Evolutionary conservation across 1,140 invertebrate genomes (phyloP).

Genomic region (Lepidurus apus): DNA sequence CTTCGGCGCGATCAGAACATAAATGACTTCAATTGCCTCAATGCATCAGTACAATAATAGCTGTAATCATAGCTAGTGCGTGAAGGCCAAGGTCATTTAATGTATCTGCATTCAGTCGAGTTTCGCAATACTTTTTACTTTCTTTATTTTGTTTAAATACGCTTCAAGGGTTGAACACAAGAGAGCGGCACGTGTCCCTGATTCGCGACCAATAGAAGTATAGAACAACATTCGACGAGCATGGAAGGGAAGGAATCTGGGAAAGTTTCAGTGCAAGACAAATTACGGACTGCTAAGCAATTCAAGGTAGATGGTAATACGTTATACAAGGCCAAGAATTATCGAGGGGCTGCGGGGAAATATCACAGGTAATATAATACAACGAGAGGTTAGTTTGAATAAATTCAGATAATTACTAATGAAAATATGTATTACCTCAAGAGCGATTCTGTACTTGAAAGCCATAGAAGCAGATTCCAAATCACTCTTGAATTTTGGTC

Average conservation of each 20-base stretch:
- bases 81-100: no score
- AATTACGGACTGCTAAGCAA: neutral
- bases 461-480: conserved; percentile 26
- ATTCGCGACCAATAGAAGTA: neutral
- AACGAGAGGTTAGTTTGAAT: neutral
- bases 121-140: no score
- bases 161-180: neutral
- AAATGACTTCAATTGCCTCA: no score
- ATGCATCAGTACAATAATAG: no score
- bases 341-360: conserved; percentile 16
- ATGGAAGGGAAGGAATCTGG: neutral
- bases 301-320: conserved; percentile 24
- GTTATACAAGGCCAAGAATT: conserved; percentile 23
- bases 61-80: no score
- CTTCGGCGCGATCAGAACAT: no score
- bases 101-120: no score
- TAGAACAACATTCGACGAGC: neutral
- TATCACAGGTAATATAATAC: conserved; percentile 27
- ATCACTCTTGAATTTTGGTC: neutral
- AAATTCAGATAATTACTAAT: no score
- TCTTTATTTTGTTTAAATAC: no score
- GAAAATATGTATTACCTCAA: neutral
- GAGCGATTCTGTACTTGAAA: conserved; percentile 24
- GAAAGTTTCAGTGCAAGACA: conserved; percentile 7
- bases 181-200: neutral